Evolutionary conservation across 2,888 invertebrate species (phyloP).

Genomic region (Mimachlamys varia): DNA sequence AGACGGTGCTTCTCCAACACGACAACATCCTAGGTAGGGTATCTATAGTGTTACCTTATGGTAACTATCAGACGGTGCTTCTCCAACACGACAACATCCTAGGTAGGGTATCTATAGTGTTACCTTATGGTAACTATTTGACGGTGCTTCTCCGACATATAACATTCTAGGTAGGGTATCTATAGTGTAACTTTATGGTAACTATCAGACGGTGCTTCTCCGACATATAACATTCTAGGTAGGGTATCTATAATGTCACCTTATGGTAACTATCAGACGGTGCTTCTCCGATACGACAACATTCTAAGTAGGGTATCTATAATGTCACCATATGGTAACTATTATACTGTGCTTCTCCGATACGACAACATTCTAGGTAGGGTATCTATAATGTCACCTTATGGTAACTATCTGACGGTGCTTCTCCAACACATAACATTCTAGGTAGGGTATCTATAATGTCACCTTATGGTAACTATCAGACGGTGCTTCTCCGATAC

Average conservation of each 20-base stretch:
- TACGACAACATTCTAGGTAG: constrained; percentile 95
- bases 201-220: constrained; percentile 96
- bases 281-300: constrained; percentile 96
- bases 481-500: constrained; percentile 95
- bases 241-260: constrained; percentile 53
- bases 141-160: constrained; percentile 95
- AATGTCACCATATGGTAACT: too few relatives aligned
- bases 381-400: constrained; percentile 39
- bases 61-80: constrained; percentile 96
- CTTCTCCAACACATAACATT: constrained; percentile 96
- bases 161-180: constrained; percentile 89
- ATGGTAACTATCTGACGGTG: constrained; percentile 97
- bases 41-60: not conserved
- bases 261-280: constrained; percentile 98
- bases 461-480: too few relatives aligned
- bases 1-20: constrained; percentile 95
- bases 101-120: constrained; percentile 82
- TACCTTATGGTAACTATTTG: too few relatives aligned
- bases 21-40: constrained; percentile 92
- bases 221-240: constrained; percentile 95
- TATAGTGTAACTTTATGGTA: too few relatives aligned
- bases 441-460: constrained; percentile 84
- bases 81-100: constrained; percentile 97
- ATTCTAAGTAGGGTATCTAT: constrained; percentile 86
- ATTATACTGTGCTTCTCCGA: constrained; percentile 95